phyloP scores from a whole-genome alignment of 2,888 invertebrate species.

The Drosophila seclusa region DNA sequence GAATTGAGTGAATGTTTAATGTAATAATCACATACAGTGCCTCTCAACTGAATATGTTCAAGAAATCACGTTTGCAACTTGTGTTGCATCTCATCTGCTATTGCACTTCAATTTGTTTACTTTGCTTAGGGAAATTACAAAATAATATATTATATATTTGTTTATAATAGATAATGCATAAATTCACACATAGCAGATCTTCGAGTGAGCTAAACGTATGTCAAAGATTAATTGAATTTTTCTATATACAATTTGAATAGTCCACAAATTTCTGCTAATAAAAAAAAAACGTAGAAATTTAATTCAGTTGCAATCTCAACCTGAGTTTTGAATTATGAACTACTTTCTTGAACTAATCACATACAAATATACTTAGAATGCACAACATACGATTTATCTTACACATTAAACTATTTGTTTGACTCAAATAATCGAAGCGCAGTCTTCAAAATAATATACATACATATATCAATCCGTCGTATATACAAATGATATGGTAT shows the following conservation, averaged over 20 bases:
- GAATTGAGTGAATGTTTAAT: conserved; percentile 15
- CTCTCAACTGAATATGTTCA: background rate
- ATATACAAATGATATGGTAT: conserved; percentile 17
- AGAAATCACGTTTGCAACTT: background rate
- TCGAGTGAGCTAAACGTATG: conserved; percentile 3
- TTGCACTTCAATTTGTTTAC: background rate
- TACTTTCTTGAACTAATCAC: conserved; percentile 11
- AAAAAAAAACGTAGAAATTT: conserved; percentile 32
- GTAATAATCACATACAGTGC: background rate
- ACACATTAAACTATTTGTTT: conserved; percentile 29
- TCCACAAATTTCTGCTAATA: conserved; percentile 13
- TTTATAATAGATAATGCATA: background rate
- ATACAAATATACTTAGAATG: conserved; percentile 20
- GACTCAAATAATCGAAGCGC: conserved; percentile 50
- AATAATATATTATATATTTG: background rate
- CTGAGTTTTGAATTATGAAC: conserved; percentile 61
- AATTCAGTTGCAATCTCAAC: conserved; percentile 77
- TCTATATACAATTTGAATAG: background rate
- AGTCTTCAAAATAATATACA: conserved; percentile 68
- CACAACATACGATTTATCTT: conserved; percentile 26
- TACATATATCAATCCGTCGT: conserved; percentile 6
- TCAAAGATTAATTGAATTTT: conserved; percentile 1
- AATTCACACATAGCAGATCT: background rate
- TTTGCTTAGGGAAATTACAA: background rate
- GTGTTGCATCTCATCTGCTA: background rate